A percentile compares a stretch with the other conserved stretches of the same genome.
phyloP scores from a whole-genome alignment of 2,888 invertebrate genomes.

The Geotrupes spiniger region DNA sequence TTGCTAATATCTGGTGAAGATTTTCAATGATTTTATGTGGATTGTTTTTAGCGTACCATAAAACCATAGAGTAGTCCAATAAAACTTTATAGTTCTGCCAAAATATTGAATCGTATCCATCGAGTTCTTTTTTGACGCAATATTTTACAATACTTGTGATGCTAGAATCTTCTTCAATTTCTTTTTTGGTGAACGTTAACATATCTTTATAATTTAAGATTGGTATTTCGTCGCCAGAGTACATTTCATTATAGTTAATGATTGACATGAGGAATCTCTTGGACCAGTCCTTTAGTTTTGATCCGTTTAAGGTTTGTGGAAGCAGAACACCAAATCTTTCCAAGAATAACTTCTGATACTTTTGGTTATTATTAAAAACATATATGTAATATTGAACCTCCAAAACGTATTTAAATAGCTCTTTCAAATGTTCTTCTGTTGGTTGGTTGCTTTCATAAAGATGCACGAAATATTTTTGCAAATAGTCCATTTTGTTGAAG shows the following conservation, averaged over 20 bases:
- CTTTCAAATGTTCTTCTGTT: constrained; percentile 6
- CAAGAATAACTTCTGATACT: background rate
- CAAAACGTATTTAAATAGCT: background rate
- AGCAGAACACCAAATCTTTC: constrained; percentile 5
- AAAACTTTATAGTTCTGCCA: background rate
- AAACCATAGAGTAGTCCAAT: background rate
- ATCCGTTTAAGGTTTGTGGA: background rate
- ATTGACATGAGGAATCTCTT: background rate
- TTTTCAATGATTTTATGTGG: background rate
- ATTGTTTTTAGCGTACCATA: background rate
- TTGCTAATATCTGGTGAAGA: background rate
- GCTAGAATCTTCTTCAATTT: background rate
- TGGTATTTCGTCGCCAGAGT: background rate
- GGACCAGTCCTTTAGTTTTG: background rate
- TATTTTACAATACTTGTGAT: background rate
- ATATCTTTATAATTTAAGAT: no score
- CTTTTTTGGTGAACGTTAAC: background rate
- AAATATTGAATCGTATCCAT: background rate
- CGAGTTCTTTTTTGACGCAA: background rate
- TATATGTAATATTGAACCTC: background rate
- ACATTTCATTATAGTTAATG: background rate
- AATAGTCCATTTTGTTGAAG: no score
- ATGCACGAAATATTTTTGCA: no score
- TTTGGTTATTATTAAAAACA: background rate
- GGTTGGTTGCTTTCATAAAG: no score